Evolutionary conservation across 2,888 invertebrate species (phyloP).

Genomic region (Pyrocoelia pectoralis): DNA sequence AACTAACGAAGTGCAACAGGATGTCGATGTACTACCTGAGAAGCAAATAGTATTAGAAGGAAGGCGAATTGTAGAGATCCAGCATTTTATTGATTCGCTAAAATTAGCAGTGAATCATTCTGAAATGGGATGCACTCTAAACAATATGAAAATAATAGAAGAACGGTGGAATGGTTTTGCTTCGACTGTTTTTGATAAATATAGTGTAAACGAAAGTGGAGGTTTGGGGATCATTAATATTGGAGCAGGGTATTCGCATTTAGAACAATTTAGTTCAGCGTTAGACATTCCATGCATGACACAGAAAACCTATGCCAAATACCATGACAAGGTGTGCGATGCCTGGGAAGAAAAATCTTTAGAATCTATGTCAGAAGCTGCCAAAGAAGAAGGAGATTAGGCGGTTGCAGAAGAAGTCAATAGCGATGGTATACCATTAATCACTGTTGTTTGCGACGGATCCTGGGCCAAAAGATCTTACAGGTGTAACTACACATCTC

Average conservation of each 20-base stretch:
- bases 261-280: conserved; percentile 2
- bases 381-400: conserved; percentile 3
- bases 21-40: not conserved
- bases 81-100: conserved; percentile 1
- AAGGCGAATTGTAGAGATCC: conserved; percentile 10
- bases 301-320: not conserved
- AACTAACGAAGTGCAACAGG: not conserved
- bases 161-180: conserved; percentile 1
- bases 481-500: conserved; percentile 7
- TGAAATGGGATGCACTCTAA: conserved; percentile 4
- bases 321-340: conserved; percentile 7
- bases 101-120: conserved; percentile 2
- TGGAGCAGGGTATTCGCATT: conserved; percentile 12
- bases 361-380: conserved; percentile 2
- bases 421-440: not conserved
- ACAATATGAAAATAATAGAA: not conserved
- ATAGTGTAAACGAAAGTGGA: not conserved
- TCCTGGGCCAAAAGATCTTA: conserved; percentile 12
- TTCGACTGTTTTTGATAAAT: not conserved
- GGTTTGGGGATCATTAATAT: conserved; percentile 3
- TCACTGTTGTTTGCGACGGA: conserved; percentile 15
- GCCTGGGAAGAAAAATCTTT: conserved; percentile 5
- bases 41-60: conserved; percentile 7
- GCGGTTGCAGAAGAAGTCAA: conserved; percentile 9
- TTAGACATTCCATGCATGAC: conserved; percentile 14